Evolutionary conservation across 2,888 invertebrate species (phyloP).

Genomic region (Tetropium fuscum): DNA sequence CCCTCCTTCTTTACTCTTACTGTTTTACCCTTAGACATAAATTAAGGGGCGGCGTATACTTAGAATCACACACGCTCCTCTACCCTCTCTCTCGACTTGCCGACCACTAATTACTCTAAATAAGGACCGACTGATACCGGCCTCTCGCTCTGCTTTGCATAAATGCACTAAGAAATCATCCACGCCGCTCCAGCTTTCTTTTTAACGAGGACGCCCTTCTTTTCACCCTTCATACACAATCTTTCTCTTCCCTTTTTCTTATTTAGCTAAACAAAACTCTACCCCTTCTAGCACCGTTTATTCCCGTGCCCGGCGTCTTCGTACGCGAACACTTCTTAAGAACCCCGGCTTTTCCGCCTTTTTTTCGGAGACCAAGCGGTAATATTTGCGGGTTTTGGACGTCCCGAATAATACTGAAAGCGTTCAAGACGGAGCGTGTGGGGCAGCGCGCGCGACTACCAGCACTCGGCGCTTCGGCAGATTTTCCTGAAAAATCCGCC

Average conservation of each 20-base stretch:
- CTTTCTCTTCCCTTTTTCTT: constrained; percentile 53
- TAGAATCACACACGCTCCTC: constrained; percentile 65
- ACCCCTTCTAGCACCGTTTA: constrained; percentile 29
- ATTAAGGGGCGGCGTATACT: constrained; percentile 67
- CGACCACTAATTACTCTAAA: constrained; percentile 67
- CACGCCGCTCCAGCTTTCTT: constrained; percentile 54
- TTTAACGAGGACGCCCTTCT: constrained; percentile 60
- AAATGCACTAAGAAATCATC: constrained; percentile 63
- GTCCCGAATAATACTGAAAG: constrained; percentile 18
- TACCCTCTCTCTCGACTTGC: constrained; percentile 61
- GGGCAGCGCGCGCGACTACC: constrained; percentile 18
- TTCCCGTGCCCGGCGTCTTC: neutral
- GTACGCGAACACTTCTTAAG: neutral
- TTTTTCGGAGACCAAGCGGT: constrained; percentile 2
- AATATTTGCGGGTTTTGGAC: constrained; percentile 19
- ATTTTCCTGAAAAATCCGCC: constrained; percentile 9
- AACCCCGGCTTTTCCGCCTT: neutral
- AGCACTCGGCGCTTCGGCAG: neutral
- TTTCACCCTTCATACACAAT: constrained; percentile 54
- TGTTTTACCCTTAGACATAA: constrained; percentile 68
- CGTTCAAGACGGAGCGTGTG: constrained; percentile 8
- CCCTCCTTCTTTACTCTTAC: constrained; percentile 63
- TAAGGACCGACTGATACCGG: constrained; percentile 49
- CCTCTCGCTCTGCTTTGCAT: constrained; percentile 64
- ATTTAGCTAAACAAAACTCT: constrained; percentile 53